Evolutionary conservation across 2,113 vertebrate species (phyloP).

Genomic region (Cathartes aura): DNA sequence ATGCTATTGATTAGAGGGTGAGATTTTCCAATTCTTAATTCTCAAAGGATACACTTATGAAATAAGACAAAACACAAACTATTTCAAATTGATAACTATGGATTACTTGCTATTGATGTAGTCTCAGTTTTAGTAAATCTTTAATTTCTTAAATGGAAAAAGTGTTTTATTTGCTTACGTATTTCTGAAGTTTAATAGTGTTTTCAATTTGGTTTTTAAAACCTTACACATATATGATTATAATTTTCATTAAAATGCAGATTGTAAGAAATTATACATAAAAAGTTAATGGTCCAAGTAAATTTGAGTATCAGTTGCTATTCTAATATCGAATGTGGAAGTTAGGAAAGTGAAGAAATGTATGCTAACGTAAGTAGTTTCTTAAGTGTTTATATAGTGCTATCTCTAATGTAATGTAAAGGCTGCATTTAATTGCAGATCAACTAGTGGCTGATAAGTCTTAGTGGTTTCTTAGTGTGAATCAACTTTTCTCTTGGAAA

Average conservation of each 20-base stretch:
- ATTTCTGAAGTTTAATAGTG: not conserved
- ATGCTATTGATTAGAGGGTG: not conserved
- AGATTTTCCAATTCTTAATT: not conserved
- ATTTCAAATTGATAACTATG: not conserved
- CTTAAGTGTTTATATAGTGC: not conserved
- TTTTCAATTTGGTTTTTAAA: not conserved
- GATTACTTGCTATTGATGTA: not conserved
- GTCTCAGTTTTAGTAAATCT: not conserved
- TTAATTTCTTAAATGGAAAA: not conserved
- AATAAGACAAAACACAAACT: not conserved
- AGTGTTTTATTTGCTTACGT: not conserved
- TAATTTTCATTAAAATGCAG: not conserved
- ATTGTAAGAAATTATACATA: not conserved
- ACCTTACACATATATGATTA: not conserved
- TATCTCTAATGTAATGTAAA: not conserved
- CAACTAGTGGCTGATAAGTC: not conserved
- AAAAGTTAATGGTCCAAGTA: not conserved
- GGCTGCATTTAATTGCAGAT: not conserved
- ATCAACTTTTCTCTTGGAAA: not conserved
- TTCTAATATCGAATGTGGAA: not conserved
- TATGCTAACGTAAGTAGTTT: not conserved
- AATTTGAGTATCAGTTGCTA: not conserved
- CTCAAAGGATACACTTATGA: not conserved
- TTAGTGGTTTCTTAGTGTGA: not conserved
- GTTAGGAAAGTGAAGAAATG: not conserved